A percentile compares a stretch with the other conserved stretches of the same genome.
Evolutionary conservation across 1,140 invertebrate genomes (phyloP).

Genomic region (Pseudobourletiella spinata): DNA sequence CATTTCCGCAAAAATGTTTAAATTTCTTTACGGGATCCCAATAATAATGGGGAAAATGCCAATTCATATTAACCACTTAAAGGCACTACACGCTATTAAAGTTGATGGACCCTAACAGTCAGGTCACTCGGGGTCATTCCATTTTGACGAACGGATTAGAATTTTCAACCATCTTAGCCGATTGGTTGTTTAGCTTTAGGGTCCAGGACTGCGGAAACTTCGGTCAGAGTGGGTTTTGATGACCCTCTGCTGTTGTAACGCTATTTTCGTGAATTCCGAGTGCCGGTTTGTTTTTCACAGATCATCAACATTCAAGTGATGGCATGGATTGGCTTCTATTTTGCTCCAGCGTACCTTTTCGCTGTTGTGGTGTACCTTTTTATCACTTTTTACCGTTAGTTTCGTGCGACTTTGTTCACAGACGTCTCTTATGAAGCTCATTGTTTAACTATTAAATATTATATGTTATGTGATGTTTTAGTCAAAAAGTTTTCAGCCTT

Average conservation of each 20-base stretch:
- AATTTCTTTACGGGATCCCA: no score
- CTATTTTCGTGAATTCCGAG: not conserved
- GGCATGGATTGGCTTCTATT: conserved; percentile 1
- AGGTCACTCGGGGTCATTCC: no score
- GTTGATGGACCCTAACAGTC: no score
- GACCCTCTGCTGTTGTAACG: not conserved
- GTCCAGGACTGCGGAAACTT: not conserved
- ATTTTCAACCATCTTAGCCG: no score
- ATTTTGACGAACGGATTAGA: no score
- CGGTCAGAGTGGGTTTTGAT: not conserved
- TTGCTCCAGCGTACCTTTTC: not conserved
- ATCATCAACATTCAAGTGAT: conserved; percentile 1
- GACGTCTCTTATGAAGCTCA: not conserved
- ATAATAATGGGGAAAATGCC: no score
- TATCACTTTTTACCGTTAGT: not conserved
- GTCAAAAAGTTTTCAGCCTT: not conserved
- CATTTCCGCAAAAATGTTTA: no score
- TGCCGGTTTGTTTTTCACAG: no score
- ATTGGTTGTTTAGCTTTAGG: no score
- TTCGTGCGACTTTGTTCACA: not conserved
- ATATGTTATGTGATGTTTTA: not conserved
- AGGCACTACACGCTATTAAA: no score
- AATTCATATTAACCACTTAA: no score
- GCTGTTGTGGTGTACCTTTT: not conserved
- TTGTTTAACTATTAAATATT: not conserved